A percentile compares a stretch with the other conserved stretches of the same genome.
phyloP scores from a whole-genome alignment of 2,888 invertebrate genomes.

The Scaptomyza cyrtandrae region DNA sequence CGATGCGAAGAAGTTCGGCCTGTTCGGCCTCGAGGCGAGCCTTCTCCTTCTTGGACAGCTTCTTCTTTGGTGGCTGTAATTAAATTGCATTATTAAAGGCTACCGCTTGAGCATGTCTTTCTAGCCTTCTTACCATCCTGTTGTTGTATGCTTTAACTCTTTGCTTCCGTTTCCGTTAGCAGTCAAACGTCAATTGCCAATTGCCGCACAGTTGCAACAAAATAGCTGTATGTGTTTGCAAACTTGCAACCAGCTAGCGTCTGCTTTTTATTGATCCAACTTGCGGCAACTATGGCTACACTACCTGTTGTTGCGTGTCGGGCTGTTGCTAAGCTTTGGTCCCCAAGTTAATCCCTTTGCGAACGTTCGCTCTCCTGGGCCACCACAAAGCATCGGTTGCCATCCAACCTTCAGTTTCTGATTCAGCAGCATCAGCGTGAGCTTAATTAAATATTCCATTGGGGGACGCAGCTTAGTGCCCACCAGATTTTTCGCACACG shows the following conservation, averaged over 20 bases:
- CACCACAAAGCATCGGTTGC: conserved; percentile 40
- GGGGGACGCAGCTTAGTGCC: conserved; percentile 35
- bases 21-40: conserved; percentile 84
- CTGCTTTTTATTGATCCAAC: conserved; percentile 56
- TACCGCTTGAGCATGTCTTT: not conserved
- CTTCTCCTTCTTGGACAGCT: conserved; percentile 85
- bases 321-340: conserved; percentile 29
- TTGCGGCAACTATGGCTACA: conserved; percentile 31
- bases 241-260: not conserved
- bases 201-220: conserved; percentile 31
- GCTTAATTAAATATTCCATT: conserved; percentile 73
- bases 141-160: conserved; percentile 8
- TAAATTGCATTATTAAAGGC: conserved; percentile 32
- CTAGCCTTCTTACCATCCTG: conserved; percentile 36
- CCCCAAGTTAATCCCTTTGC: conserved; percentile 40
- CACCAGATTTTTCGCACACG: conserved; percentile 34
- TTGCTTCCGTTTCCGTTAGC: conserved; percentile 28
- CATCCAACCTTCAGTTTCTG: conserved; percentile 3
- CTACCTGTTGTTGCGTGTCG: conserved; percentile 20
- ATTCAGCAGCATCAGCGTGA: conserved; percentile 14
- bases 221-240: not conserved
- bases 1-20: conserved; percentile 84
- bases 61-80: conserved; percentile 84
- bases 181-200: conserved; percentile 28
- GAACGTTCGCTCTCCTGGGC: conserved; percentile 23